phyloP scores from a whole-genome alignment of 2,888 invertebrate genomes.

The Aromia moschata region DNA sequence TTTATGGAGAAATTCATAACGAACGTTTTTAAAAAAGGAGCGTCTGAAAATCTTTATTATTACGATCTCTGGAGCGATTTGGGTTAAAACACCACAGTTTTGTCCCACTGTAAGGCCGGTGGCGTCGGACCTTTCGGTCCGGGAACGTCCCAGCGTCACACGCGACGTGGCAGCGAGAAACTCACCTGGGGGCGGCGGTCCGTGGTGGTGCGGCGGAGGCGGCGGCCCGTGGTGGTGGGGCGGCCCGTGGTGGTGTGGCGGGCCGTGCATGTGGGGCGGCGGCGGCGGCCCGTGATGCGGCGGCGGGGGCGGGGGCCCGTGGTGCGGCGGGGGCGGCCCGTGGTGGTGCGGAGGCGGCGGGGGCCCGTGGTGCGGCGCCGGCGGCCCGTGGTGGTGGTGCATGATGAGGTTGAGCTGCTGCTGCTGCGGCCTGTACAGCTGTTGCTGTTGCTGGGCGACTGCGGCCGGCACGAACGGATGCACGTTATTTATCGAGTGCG shows the following conservation, averaged over 20 bases:
- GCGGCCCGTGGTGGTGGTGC: constrained; percentile 38
- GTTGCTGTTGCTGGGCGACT: constrained; percentile 26
- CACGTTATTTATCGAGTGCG: constrained; percentile 54
- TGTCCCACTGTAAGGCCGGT: no score
- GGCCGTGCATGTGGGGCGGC: constrained; percentile 5
- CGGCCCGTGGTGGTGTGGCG: constrained; percentile 23
- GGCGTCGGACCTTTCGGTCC: no score
- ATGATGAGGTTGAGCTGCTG: constrained; percentile 32
- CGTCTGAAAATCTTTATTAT: no score
- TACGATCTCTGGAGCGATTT: no score
- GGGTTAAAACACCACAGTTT: no score
- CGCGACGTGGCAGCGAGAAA: no score
- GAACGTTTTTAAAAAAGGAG: no score
- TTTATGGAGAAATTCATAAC: no score
- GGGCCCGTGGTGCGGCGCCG: constrained; percentile 12
- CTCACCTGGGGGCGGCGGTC: constrained; percentile 12
- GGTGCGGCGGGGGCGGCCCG: constrained; percentile 16
- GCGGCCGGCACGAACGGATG: constrained; percentile 43
- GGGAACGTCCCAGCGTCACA: no score
- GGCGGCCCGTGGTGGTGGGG: constrained; percentile 16
- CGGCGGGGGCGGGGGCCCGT: constrained; percentile 11
- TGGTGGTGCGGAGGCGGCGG: constrained; percentile 19
- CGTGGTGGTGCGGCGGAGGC: constrained; percentile 13
- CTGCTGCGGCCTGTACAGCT: constrained; percentile 25
- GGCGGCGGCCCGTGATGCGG: constrained; percentile 15